Percentiles rank a stretch among this genome's conserved stretches.
These are phyloP conservation scores for Lordiphosa stackelbergi DNA, from an alignment of 1,140 invertebrate species.

Conservation along the genomic window DNA sequence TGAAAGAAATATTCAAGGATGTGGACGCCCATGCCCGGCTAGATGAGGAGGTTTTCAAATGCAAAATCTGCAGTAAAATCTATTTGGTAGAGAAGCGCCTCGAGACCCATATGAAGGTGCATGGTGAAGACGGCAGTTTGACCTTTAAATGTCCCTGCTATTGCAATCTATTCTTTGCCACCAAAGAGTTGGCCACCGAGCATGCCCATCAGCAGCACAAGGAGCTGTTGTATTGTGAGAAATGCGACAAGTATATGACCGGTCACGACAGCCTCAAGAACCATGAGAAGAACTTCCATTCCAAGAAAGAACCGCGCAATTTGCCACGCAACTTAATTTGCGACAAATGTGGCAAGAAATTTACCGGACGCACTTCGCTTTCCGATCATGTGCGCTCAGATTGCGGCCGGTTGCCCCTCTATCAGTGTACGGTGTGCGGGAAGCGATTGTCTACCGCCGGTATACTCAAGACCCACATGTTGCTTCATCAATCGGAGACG, in stretches of 20 bases:
- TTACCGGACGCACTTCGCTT: slow-evolving; percentile 71
- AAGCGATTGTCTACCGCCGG: slow-evolving; percentile 76
- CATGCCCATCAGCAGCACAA: slow-evolving; percentile 72
- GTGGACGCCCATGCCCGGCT: slow-evolving; percentile 48
- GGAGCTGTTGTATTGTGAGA: slow-evolving; percentile 75
- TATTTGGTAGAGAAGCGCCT: slow-evolving; percentile 72
- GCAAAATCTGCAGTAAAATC: slow-evolving; percentile 68
- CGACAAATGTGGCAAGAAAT: slow-evolving; percentile 77
- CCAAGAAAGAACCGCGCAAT: slow-evolving; percentile 55
- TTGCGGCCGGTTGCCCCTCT: slow-evolving; percentile 70
- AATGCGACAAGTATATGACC: slow-evolving; percentile 77
- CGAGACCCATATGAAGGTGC: slow-evolving; percentile 62
- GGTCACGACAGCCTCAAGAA: slow-evolving; percentile 74
- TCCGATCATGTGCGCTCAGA: slow-evolving; percentile 75
- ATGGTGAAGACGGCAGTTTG: slow-evolving; percentile 64
- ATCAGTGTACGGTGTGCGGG: slow-evolving; percentile 72
- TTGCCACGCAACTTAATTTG: slow-evolving; percentile 75
- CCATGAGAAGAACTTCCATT: slow-evolving; percentile 64
- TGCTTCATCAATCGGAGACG: slow-evolving; percentile 73
- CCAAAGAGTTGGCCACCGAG: slow-evolving; percentile 66
- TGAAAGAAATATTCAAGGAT: slow-evolving; percentile 65
- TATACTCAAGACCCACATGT: slow-evolving; percentile 75
- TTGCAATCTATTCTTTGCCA: slow-evolving; percentile 72
- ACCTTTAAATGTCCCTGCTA: slow-evolving; percentile 76
- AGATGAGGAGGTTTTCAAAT: slow-evolving; percentile 70